A percentile compares a stretch with the other conserved stretches of the same genome.
Conservation (phyloP, 1,140 invertebrate species). For the Solen grandis region DNA sequence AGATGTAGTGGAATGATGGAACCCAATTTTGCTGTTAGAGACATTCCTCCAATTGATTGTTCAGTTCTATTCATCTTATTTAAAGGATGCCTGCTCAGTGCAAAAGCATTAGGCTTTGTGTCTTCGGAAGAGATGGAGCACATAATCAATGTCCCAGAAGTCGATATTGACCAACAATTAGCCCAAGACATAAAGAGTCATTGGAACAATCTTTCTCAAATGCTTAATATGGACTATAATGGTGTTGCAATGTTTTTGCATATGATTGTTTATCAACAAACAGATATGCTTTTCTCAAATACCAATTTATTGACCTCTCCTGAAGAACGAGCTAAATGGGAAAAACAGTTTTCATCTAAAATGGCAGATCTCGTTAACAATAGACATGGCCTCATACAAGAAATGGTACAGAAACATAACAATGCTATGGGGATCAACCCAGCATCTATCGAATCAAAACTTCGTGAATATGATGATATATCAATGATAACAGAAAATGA, state of each 20-base stretch:
- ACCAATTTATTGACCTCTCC: too few species aligned
- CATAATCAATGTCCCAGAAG: neutral
- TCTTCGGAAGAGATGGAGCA: neutral
- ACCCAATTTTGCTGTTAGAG: neutral
- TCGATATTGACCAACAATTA: neutral
- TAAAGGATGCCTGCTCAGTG: conserved; percentile 17
- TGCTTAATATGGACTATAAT: neutral
- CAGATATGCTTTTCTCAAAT: too few species aligned
- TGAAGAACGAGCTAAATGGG: too few species aligned
- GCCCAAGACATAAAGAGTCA: neutral
- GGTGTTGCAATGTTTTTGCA: neutral
- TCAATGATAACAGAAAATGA: neutral
- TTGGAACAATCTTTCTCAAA: neutral
- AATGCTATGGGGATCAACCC: neutral
- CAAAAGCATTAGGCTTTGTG: neutral
- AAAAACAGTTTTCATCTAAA: too few species aligned
- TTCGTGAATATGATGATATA: neutral
- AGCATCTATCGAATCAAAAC: neutral
- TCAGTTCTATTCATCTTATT: conserved; percentile 5
- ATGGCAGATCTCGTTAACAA: neutral
- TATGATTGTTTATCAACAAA: neutral
- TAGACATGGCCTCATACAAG: neutral
- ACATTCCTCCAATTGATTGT: neutral
- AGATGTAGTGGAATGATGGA: neutral
- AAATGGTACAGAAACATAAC: neutral